A percentile compares a stretch with the other conserved stretches of the same genome.
These are phyloP conservation scores for Bothrops alternatus DNA, from an alignment of 2,797 vertebrate species.

Conservation along the genomic window DNA sequence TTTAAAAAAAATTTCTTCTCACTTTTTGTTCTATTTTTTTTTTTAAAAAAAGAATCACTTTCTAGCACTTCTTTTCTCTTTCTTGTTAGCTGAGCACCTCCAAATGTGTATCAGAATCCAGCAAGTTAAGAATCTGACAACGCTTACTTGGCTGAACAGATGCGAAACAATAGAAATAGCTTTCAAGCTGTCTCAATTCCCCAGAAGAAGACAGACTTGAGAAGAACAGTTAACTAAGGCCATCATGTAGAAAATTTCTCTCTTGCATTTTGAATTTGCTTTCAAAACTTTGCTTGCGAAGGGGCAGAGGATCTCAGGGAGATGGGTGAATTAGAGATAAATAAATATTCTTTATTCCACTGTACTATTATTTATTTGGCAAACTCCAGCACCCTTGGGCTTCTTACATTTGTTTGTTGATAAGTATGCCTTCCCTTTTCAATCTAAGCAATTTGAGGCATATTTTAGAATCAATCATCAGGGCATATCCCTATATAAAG, in stretches of 20 bases:
- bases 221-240: not conserved
- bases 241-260: not conserved
- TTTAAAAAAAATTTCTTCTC: not conserved
- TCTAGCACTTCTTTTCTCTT: not conserved
- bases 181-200: constrained; percentile 10
- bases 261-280: not conserved
- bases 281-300: not conserved
- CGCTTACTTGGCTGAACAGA: constrained; percentile 35
- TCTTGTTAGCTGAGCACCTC: not conserved
- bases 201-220: not conserved
- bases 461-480: not conserved
- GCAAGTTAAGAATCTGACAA: not conserved
- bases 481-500: not conserved
- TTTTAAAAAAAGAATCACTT: not conserved
- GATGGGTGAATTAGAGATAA: not conserved
- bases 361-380: not conserved
- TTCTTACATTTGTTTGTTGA: not conserved
- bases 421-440: not conserved
- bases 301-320: not conserved
- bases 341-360: not conserved
- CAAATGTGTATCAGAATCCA: not conserved
- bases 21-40: not conserved
- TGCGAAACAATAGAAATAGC: constrained; percentile 38
- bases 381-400: not conserved
- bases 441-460: not conserved